phyloP scores from a whole-genome alignment of 2,113 vertebrate genomes.

The Acrocephalus kingi region DNA sequence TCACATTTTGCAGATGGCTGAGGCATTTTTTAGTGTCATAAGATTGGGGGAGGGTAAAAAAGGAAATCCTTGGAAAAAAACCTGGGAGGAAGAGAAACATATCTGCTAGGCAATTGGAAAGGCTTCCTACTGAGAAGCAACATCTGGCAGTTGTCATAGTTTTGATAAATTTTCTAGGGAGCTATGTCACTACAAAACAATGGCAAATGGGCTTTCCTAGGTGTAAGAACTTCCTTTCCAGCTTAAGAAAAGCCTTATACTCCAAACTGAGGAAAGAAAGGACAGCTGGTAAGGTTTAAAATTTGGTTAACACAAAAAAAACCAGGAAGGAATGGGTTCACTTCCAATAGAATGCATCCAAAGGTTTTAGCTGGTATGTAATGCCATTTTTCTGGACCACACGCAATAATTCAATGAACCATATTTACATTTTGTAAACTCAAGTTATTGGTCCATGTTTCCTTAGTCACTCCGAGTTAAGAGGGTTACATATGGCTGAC shows the following conservation, averaged over 20 bases:
- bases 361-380: not conserved
- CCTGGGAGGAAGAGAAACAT: not conserved
- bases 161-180: not conserved
- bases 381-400: not conserved
- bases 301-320: not conserved
- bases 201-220: not conserved
- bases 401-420: not conserved
- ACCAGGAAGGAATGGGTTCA: not conserved
- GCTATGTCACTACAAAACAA: not conserved
- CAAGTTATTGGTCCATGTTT: not conserved
- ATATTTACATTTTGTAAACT: not conserved
- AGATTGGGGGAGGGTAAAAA: accelerated
- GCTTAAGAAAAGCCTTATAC: not conserved
- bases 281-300: not conserved
- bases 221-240: not conserved
- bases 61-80: not conserved
- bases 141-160: not conserved
- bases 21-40: not conserved
- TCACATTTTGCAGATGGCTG: not conserved
- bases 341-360: not conserved
- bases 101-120: not conserved
- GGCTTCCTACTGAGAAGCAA: not conserved
- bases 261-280: not conserved
- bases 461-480: not conserved
- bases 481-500: not conserved